Evolutionary conservation across 2,797 vertebrate species (phyloP).

Genomic region (Alosa sapidissima): DNA sequence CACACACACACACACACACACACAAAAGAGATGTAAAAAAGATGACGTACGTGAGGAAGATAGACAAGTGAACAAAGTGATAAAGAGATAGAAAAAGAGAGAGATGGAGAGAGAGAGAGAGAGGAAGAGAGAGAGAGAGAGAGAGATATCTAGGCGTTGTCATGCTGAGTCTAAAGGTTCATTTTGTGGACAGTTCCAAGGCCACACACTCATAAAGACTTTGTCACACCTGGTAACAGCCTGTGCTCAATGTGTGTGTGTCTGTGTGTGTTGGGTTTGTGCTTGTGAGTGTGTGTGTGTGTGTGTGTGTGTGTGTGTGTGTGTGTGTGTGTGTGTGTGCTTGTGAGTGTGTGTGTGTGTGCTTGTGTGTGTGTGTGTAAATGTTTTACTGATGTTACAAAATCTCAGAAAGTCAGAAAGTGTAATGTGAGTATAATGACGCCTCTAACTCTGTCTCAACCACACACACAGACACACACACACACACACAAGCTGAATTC

Average conservation of each 20-base stretch:
- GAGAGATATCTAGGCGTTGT: neutral
- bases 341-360: neutral
- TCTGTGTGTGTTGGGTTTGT: neutral
- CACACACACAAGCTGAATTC: neutral
- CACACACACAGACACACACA: neutral
- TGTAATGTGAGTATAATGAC: neutral
- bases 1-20: conserved; percentile 27
- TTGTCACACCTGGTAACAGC: neutral
- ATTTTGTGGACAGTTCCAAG: neutral
- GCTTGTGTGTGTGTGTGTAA: neutral
- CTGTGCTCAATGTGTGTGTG: neutral
- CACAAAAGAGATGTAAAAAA: neutral
- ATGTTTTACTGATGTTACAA: neutral
- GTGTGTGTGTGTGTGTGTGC: neutral
- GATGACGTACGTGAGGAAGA: too few relatives aligned
- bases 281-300: neutral
- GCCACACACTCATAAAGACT: neutral
- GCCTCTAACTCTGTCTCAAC: neutral
- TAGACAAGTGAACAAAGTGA: neutral
- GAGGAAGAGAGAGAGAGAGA: neutral
- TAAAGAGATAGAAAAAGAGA: neutral
- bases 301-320: too few relatives aligned
- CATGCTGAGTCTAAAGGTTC: neutral
- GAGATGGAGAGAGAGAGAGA: neutral
- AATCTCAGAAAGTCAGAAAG: neutral